Base-by-base conservation (phyloP, 2,888 invertebrate species). In the Sipha maydis region DNA sequence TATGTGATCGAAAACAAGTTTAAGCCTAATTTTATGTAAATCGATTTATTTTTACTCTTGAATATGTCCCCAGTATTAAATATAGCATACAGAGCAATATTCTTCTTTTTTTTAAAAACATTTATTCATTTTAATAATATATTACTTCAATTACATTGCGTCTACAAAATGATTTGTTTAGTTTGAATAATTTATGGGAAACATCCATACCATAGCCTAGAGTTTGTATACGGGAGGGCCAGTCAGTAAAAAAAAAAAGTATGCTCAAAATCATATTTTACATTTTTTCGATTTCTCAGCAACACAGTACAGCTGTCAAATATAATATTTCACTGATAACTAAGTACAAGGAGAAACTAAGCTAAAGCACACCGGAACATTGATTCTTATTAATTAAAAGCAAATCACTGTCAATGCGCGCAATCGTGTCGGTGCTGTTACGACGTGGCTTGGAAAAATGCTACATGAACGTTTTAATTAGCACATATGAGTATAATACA, bases 131-230 rank as follows among this genome's bases (percentile, higher is more conserved):
- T 31, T 41, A 48, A 48, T 28, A 67, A 67, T 67, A 41, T 41
- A 69, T 67, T 69, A 67, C n/a, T 28, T n/a, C 38, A 14, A 69
- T 82, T 69, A 82, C 14, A 14, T 4, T 28, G 41, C 41, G 80
- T 69, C 80, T 41, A 41, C 28, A 41, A 41, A 31, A 67, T 83
- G 71, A 83, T 83, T 71, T 31, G 14, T 83, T 69, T 31, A 41
- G 48, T 83, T 48, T 48, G 25, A 71, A 83, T 83, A 71, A 83
- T 83, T 83, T 83, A 83, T 71, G 82, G 34, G 25, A 56, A 79
- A 61, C 61, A 38, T 34, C 34, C 19, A 17, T 61, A 34, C 21
- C 56, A 41, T 21, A 56, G 21, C 69, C 69, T 8, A 17, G n/a
- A 61, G n/a, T 69, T 69, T 69, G 28, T 69, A 69, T n/a, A 11